Base-by-base conservation (phyloP, 1,140 invertebrate genomes). In the Mactra quadrangularis region DNA sequence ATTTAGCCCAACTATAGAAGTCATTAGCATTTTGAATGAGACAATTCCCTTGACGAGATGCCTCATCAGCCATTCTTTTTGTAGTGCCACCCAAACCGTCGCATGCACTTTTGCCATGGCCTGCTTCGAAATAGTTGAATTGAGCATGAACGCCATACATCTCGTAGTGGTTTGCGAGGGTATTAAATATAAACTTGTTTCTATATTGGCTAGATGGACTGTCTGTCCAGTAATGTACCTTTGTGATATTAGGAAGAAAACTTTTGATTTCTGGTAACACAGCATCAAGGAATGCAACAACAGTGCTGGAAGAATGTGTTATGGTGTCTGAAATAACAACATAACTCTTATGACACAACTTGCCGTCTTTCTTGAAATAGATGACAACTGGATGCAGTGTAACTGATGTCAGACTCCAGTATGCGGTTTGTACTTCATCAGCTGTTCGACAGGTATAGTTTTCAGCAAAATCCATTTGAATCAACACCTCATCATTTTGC, bases 11-110 rank as follows among this genome's bases (percentile, higher is more conserved):
- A 31, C 7, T n/a, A 50, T 52, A 82, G 38, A 82, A 85, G 15
- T 74, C 68, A 3, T 31, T 1, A 13, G 78, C 78, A 70, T 82
- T 38, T 38, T 85, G 83, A 29, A 85, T 82, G 9, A 70, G 6
- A 17, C 35, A 41, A 22, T 70, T 22, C n/a, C n/a, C n/a, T n/a
- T n/a, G n/a, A n/a, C n/a, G n/a, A n/a, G n/a, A n/a, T n/a, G n/a
- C n/a, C n/a, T n/a, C n/a, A n/a, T n/a, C n/a, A n/a, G n/a, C n/a
- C n/a, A n/a, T n/a, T n/a, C n/a, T n/a, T n/a, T n/a, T n/a, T n/a
- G n/a, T n/a, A n/a, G n/a, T n/a, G n/a, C n/a, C n/a, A n/a, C n/a
- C n/a, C n/a, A n/a, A n/a, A n/a, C n/a, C n/a, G n/a, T n/a, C n/a
- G n/a, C n/a, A n/a, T n/a, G n/a, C n/a, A n/a, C n/a, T n/a, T n/a